Percentiles rank a stretch among this genome's conserved stretches.
Conservation (phyloP, 2,113 vertebrate genomes). For the Oreotrochilus melanogaster region DNA sequence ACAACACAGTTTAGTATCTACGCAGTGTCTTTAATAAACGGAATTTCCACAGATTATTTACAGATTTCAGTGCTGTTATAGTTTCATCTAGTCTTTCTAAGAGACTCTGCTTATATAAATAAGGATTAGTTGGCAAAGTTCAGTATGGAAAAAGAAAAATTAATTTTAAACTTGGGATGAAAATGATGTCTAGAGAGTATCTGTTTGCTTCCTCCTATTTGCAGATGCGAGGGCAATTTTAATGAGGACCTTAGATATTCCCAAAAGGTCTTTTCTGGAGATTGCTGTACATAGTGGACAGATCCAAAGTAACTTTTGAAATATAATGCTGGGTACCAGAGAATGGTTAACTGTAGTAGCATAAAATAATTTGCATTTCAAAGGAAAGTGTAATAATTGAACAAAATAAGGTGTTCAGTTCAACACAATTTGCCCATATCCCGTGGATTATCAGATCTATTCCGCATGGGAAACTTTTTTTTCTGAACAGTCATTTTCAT, state of each 20-base stretch:
- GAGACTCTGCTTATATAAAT: neutral
- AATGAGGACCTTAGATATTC: neutral
- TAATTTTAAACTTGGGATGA: neutral
- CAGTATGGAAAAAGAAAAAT: neutral
- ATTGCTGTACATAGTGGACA: neutral
- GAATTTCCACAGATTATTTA: neutral
- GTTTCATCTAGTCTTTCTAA: neutral
- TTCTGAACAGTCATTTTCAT: neutral
- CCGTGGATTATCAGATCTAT: neutral
- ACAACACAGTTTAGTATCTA: neutral
- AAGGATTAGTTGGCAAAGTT: neutral
- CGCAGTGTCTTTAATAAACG: neutral
- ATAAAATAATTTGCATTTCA: neutral
- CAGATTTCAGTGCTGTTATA: neutral
- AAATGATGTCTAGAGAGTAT: neutral
- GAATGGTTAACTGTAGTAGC: neutral
- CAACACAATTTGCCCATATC: neutral
- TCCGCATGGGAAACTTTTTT: neutral
- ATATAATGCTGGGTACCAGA: neutral
- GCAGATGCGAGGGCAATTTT: neutral
- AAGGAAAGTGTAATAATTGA: neutral
- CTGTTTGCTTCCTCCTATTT: neutral
- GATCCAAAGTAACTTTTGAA: neutral
- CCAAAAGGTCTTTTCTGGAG: neutral
- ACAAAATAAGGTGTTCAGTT: neutral